Conservation (phyloP, 2,888 invertebrate species). For the Hemicrepidius hirtus region DNA sequence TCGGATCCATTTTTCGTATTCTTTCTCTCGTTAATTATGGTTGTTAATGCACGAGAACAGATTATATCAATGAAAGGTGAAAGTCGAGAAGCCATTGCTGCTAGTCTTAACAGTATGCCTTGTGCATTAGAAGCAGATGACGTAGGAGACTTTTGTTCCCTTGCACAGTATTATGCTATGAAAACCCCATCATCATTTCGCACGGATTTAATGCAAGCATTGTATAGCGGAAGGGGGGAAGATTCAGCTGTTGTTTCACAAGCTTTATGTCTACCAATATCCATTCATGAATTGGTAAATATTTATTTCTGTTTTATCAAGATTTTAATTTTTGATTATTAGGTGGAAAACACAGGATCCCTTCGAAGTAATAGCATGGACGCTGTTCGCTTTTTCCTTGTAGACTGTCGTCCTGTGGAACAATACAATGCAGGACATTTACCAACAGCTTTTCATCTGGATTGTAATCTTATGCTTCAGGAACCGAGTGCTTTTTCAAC, state of each 20-base stretch:
- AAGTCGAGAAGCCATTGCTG: slow-evolving; percentile 80
- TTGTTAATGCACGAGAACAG: slow-evolving; percentile 94
- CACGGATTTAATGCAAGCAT: slow-evolving; percentile 83
- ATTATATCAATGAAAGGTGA: slow-evolving; percentile 86
- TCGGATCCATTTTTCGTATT: slow-evolving; percentile 97
- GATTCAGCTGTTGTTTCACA: slow-evolving; percentile 76
- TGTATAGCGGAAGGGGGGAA: slow-evolving; percentile 71
- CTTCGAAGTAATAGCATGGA: slow-evolving; percentile 73
- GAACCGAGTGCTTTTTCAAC: slow-evolving; percentile 96
- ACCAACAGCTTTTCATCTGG: slow-evolving; percentile 97
- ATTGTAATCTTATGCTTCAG: slow-evolving; percentile 97
- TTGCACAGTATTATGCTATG: slow-evolving; percentile 96
- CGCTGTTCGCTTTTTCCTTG: slow-evolving; percentile 89
- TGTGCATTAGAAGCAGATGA: slow-evolving; percentile 94
- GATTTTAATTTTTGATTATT: no score
- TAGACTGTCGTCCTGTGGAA: slow-evolving; percentile 97
- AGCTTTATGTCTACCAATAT: slow-evolving; percentile 96
- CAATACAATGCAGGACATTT: slow-evolving; percentile 98
- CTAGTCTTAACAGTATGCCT: slow-evolving; percentile 84
- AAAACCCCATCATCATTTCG: slow-evolving; percentile 96
- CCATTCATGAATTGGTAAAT: slow-evolving; percentile 89
- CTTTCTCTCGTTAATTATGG: slow-evolving; percentile 94
- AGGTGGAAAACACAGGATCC: slow-evolving; percentile 47
- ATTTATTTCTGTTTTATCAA: no score
- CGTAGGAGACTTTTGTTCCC: slow-evolving; percentile 95